Base-by-base conservation (phyloP, 2,888 invertebrate genomes). In the Aproaerema taeniolella region DNA sequence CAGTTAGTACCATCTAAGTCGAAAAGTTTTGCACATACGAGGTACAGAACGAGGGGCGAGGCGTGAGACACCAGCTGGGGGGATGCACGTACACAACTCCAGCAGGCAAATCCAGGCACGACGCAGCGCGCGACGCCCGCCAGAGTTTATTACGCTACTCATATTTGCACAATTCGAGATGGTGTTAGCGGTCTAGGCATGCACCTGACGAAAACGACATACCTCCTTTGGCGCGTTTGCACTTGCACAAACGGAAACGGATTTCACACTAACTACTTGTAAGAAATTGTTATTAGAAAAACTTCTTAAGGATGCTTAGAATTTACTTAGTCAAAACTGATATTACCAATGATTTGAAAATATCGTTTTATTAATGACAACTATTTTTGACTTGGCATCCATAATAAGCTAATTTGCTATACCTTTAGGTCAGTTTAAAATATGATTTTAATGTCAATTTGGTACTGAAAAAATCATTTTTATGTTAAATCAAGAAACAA, bases 121-220 rank as follows among this genome's bases (percentile, higher is more conserved):
- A n/a, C n/a, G n/a, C n/a, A n/a, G n/a, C n/a, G n/a, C n/a, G 67
- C 58, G 64, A 65, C 67, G 64, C 67, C 72, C 71, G 68, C 61
- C 63, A 55, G 67, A 74, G 73, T 81, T 80, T 82, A 82, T 80
- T 79, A 77, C 74, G 73, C 71, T 67, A 71, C 74, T 81, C 77
- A 80, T 81, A 80, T 80, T 80, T 79, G 76, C 76, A 80, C 77
- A 72, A 74, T 72, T 77, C 60, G 63, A 75, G 74, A 69, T 70
- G 68, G 73, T 75, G 76, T 74, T 71, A 66, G 68, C 61, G 65
- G 66, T 67, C 65, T 65, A 61, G 62, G 43, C 54, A 54, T 47
- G 37, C 39, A 31, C 26, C 20, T 20, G 10, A 31, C 41, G 35
- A 36, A 30, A 29, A 13, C 36, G 29, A 37, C 37, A 14, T 30